phyloP scores from a whole-genome alignment of 2,797 vertebrate species.

The Uromys caudimaculatus region DNA sequence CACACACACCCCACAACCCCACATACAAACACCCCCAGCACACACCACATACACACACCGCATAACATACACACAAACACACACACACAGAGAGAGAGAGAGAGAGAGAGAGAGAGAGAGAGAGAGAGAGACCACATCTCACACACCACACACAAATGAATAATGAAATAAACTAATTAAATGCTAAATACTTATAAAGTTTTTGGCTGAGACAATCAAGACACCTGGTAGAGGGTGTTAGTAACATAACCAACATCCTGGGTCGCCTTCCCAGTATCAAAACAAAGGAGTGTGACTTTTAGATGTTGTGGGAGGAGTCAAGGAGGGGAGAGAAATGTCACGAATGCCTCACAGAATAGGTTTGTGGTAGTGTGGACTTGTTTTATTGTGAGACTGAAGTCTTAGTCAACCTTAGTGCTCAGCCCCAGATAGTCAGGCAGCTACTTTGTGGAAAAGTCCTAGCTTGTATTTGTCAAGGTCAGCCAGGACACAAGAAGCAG shows the following conservation, averaged over 20 bases:
- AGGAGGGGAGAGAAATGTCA: neutral
- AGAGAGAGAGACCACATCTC: neutral
- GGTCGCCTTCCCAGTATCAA: neutral
- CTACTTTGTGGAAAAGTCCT: neutral
- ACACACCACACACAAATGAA: neutral
- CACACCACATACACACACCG: neutral
- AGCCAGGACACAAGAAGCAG: neutral
- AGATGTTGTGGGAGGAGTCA: neutral
- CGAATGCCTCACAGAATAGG: neutral
- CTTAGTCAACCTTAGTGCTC: neutral
- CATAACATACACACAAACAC: too few species aligned
- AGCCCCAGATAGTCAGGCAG: neutral
- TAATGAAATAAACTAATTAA: neutral
- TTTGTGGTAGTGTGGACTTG: neutral
- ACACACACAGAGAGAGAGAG: too few species aligned
- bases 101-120: too few species aligned
- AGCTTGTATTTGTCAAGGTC: neutral
- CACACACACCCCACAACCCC: too few species aligned
- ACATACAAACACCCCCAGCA: neutral
- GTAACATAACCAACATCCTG: neutral
- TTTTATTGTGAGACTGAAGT: neutral
- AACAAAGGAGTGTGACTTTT: slow-evolving; percentile 6
- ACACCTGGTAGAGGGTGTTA: neutral
- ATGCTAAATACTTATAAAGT: neutral
- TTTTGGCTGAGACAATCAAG: neutral